These are phyloP conservation scores for Trichogramma evanescens DNA, from an alignment of 2,888 invertebrate genomes.

Conservation along the genomic window DNA sequence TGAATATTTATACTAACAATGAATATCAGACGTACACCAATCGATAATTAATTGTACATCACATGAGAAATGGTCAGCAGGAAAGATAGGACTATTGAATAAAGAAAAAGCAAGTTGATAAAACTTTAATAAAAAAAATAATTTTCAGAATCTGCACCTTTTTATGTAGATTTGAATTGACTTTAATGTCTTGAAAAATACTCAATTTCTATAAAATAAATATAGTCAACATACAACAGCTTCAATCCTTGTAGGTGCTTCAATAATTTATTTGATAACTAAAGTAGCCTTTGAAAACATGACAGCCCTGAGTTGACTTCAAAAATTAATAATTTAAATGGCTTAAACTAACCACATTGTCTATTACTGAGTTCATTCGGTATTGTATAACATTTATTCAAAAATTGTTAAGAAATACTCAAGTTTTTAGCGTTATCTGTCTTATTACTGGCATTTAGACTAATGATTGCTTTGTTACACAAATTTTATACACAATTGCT, in stretches of 20 bases:
- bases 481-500: conserved; percentile 19
- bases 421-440: conserved; percentile 11
- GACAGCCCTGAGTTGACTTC: conserved; percentile 21
- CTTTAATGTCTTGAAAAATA: conserved; percentile 17
- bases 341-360: conserved; percentile 17
- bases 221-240: conserved; percentile 19
- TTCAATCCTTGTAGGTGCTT: conserved; percentile 20
- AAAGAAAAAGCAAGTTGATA: conserved; percentile 13
- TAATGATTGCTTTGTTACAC: conserved; percentile 20
- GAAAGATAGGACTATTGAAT: conserved; percentile 18
- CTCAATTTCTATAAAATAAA: conserved; percentile 20
- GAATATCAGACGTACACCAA: conserved; percentile 22
- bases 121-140: conserved; percentile 18
- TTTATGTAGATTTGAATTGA: conserved; percentile 14
- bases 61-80: conserved; percentile 19
- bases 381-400: conserved; percentile 15
- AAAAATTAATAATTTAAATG: conserved; percentile 20
- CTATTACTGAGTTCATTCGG: conserved; percentile 11
- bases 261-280: conserved; percentile 21
- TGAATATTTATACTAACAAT: conserved; percentile 24
- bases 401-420: conserved; percentile 13
- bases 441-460: conserved; percentile 17
- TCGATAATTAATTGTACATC: conserved; percentile 21
- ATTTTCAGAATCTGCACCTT: conserved; percentile 16
- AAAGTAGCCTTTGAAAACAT: conserved; percentile 21